A percentile compares a stretch with the other conserved stretches of the same genome.
These are phyloP conservation scores for Leptinotarsa juncta DNA, from an alignment of 2,888 invertebrate genomes.

Conservation along the genomic window DNA sequence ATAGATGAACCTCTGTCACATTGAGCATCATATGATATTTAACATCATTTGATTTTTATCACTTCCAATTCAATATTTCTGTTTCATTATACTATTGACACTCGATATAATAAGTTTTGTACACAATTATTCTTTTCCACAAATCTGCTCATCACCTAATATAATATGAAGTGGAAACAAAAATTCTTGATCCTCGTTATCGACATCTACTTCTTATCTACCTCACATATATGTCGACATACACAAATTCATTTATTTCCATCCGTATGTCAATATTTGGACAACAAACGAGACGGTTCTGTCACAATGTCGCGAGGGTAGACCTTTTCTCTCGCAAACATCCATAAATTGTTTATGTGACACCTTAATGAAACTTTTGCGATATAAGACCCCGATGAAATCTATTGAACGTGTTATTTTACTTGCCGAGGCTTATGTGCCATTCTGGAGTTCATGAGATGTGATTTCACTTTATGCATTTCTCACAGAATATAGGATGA, in stretches of 20 bases:
- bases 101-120: too few relatives aligned
- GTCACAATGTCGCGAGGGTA: slow-evolving; percentile 33
- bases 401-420: not conserved
- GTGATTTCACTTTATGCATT: not conserved
- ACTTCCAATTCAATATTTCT: too few relatives aligned
- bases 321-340: slow-evolving; percentile 32
- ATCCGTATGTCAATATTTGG: slow-evolving; percentile 46
- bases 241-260: slow-evolving; percentile 31
- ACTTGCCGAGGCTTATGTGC: not conserved
- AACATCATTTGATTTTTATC: too few relatives aligned
- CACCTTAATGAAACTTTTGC: slow-evolving; percentile 41
- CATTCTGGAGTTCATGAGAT: not conserved
- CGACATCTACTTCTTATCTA: slow-evolving; percentile 2
- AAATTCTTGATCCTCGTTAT: not conserved
- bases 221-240: slow-evolving; percentile 5
- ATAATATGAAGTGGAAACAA: not conserved
- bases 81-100: too few relatives aligned
- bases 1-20: too few relatives aligned
- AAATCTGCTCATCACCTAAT: not conserved
- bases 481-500: not conserved
- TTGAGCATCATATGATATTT: too few relatives aligned
- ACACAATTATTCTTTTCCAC: not conserved
- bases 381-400: slow-evolving; percentile 32
- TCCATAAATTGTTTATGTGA: slow-evolving; percentile 42
- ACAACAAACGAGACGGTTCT: slow-evolving; percentile 47